phyloP scores from a whole-genome alignment of 1,140 invertebrate species.

The Drosophila kohkoa region DNA sequence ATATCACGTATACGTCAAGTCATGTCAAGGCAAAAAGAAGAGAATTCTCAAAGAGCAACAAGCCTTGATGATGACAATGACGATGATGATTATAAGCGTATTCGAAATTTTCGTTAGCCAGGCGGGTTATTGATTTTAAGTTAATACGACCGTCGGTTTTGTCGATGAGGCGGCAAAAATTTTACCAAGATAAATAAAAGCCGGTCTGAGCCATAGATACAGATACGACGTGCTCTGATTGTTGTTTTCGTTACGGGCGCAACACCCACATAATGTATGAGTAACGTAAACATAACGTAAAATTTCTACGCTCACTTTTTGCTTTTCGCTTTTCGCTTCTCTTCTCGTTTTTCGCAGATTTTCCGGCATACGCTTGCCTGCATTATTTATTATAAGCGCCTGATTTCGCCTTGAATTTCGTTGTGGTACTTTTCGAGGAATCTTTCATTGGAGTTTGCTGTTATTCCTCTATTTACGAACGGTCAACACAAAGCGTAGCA shows the following conservation, averaged over 20 bases:
- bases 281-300: conserved; percentile 54
- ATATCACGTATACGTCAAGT: conserved; percentile 69
- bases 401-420: conserved; percentile 2
- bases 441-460: not conserved
- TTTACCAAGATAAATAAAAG: conserved; percentile 64
- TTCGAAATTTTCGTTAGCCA: conserved; percentile 63
- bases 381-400: conserved; percentile 23
- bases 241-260: conserved; percentile 11
- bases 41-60: not conserved
- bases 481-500: conserved; percentile 29
- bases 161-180: conserved; percentile 28
- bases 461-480: conserved; percentile 44
- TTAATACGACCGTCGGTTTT: conserved; percentile 23
- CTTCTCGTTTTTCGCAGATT: conserved; percentile 18
- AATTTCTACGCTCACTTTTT: conserved; percentile 16
- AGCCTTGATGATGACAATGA: conserved; percentile 27
- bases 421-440: conserved; percentile 8
- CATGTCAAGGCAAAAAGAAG: conserved; percentile 34
- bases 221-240: conserved; percentile 44
- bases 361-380: conserved; percentile 20
- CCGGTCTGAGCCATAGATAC: conserved; percentile 37
- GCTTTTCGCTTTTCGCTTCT: too few relatives aligned
- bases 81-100: conserved; percentile 42
- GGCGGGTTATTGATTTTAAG: conserved; percentile 66
- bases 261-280: conserved; percentile 9